Evolutionary conservation across 1,140 invertebrate genomes (phyloP).

Genomic region (Limonius californicus): DNA sequence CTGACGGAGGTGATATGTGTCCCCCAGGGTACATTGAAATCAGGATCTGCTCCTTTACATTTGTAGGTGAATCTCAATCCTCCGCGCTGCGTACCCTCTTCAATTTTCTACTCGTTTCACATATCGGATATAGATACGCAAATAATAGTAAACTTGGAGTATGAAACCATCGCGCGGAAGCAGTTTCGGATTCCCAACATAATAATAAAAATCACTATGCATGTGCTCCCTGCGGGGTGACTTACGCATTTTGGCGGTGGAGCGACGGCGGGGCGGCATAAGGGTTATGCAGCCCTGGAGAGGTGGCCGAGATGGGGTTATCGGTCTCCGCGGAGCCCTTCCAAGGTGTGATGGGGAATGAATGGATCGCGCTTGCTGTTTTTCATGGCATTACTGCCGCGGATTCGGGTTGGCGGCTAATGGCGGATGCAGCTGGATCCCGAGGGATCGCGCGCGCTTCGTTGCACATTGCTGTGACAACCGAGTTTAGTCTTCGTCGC

Average conservation of each 20-base stretch:
- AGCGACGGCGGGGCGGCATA: constrained; percentile 31
- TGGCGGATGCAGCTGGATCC: constrained; percentile 27
- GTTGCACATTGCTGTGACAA: constrained; percentile 25
- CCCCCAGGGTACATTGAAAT: constrained; percentile 43
- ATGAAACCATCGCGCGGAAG: constrained; percentile 29
- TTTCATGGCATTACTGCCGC: constrained; percentile 40
- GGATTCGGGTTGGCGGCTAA: constrained; percentile 34
- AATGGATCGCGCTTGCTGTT: constrained; percentile 40
- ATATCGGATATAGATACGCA: constrained; percentile 37
- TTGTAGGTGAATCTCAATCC: constrained; percentile 19
- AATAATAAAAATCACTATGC: constrained; percentile 50
- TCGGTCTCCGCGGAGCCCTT: constrained; percentile 43
- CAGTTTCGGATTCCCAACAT: constrained; percentile 45
- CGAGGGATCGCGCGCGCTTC: constrained; percentile 16
- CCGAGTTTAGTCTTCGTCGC: constrained; percentile 16
- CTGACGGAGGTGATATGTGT: constrained; percentile 37
- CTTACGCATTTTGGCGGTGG: constrained; percentile 24
- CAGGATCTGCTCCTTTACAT: constrained; percentile 22
- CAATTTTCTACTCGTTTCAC: constrained; percentile 43
- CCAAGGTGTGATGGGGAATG: constrained; percentile 44
- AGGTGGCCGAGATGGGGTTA: constrained; percentile 43
- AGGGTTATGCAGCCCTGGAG: constrained; percentile 45
- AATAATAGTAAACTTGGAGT: constrained; percentile 36
- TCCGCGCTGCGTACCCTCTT: constrained; percentile 32
- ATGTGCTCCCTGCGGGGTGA: constrained; percentile 27